A percentile compares a stretch with the other conserved stretches of the same genome.
Conservation (phyloP, 2,113 vertebrate species). For the Glaucomys volans region DNA sequence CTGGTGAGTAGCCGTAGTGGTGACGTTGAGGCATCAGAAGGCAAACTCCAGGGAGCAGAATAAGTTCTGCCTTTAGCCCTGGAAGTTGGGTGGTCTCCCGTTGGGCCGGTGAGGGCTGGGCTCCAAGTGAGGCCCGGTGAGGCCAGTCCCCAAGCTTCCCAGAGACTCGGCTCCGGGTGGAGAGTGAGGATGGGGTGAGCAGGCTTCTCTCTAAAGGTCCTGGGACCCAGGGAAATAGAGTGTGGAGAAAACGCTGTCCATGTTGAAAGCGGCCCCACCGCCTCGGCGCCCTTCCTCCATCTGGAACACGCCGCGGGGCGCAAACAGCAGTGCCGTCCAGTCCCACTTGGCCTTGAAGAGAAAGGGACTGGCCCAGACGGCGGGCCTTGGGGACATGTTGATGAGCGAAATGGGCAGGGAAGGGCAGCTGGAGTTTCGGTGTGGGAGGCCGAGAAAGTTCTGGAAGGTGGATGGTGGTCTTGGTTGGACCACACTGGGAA, state of each 20-base stretch:
- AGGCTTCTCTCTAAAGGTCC: background rate
- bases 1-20: accelerated
- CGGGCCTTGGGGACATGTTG: background rate
- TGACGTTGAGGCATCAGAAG: background rate
- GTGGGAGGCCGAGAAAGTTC: background rate
- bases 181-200: accelerated
- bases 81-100: accelerated
- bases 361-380: too few species aligned
- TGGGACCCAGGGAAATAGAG: background rate
- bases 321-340: accelerated
- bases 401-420: background rate
- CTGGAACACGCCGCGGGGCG: accelerated
- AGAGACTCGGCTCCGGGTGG: background rate
- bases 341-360: too few species aligned
- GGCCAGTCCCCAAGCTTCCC: background rate
- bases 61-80: background rate
- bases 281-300: background rate
- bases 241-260: background rate
- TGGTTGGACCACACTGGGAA: background rate
- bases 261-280: background rate
- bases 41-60: too few species aligned
- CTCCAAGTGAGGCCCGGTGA: background rate
- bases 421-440: background rate
- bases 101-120: accelerated
- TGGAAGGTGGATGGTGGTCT: background rate